Percentiles rank a stretch among this genome's conserved stretches.
phyloP scores from a whole-genome alignment of 2,797 vertebrate species.

The Anguilla marmorata region DNA sequence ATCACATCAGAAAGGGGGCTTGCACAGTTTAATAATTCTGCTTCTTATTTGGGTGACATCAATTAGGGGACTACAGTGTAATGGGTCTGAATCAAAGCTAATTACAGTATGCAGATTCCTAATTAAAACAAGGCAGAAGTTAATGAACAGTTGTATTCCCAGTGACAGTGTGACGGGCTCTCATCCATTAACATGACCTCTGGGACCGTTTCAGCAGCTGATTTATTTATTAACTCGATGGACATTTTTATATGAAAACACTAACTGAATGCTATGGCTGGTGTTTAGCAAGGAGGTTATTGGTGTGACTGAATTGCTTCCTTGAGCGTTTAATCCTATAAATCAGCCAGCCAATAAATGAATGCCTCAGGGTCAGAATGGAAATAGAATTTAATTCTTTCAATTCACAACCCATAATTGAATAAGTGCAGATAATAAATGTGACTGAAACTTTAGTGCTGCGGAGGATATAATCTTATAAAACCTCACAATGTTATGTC shows the following conservation, averaged over 20 bases:
- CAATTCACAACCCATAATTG: conserved; percentile 31
- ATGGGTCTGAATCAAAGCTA: conserved; percentile 32
- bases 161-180: conserved; percentile 24
- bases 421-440: conserved; percentile 32
- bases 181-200: conserved; percentile 22
- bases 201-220: neutral
- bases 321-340: conserved; percentile 27
- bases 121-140: conserved; percentile 30
- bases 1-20: neutral
- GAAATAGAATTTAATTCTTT: conserved; percentile 32
- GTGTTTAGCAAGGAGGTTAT: conserved; percentile 30
- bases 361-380: conserved; percentile 34
- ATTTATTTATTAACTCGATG: conserved; percentile 11
- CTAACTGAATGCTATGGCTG: neutral
- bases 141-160: conserved; percentile 30
- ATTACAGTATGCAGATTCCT: conserved; percentile 30
- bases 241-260: neutral
- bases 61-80: conserved; percentile 3
- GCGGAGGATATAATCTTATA: conserved; percentile 17
- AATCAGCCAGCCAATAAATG: conserved; percentile 22
- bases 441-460: conserved; percentile 22
- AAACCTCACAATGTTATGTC: neutral
- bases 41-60: conserved; percentile 27
- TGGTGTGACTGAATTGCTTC: conserved; percentile 31
- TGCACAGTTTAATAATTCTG: conserved; percentile 3